Evolutionary conservation across 1,140 invertebrate genomes (phyloP).

Genomic region (Phthorimaea operculella): DNA sequence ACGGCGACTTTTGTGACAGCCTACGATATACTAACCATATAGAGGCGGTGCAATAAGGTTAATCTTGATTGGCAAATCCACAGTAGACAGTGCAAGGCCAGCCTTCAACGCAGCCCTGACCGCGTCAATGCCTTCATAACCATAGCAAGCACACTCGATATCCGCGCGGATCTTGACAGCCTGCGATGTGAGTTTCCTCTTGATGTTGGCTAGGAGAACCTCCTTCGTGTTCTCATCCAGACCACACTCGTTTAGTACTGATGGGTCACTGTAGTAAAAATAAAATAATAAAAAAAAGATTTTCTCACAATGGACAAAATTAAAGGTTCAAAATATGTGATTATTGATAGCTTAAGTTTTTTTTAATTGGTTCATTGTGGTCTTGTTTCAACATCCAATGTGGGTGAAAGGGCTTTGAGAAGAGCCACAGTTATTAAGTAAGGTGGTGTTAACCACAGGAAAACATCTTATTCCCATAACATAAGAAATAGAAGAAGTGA

Average conservation of each 20-base stretch:
- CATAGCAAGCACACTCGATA: constrained; percentile 98
- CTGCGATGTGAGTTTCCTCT: constrained; percentile 96
- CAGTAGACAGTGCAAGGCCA: constrained; percentile 92
- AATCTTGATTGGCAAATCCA: constrained; percentile 97
- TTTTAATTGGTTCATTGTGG: too few relatives aligned
- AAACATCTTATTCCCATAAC: too few relatives aligned
- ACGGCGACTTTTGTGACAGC: too few relatives aligned
- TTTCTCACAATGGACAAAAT: too few relatives aligned
- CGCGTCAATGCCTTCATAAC: constrained; percentile 99
- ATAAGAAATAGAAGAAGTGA: too few relatives aligned
- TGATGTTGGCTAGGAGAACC: constrained; percentile 94
- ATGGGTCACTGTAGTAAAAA: constrained; percentile 79
- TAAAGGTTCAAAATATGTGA: too few relatives aligned
- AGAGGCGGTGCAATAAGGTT: constrained; percentile 98
- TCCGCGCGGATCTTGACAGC: constrained; percentile 98
- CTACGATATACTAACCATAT: constrained; percentile 80
- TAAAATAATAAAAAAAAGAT: constrained; percentile 10
- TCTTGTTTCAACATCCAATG: too few relatives aligned
- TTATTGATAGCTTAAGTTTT: too few relatives aligned
- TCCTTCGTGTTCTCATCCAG: constrained; percentile 94
- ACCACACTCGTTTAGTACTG: constrained; percentile 95
- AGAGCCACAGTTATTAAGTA: too few relatives aligned
- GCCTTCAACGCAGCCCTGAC: constrained; percentile 93
- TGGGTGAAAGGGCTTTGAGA: too few relatives aligned
- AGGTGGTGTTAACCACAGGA: too few relatives aligned